These are phyloP conservation scores for Anas georgica DNA, from an alignment of 2,797 vertebrate genomes.

Conservation along the genomic window DNA sequence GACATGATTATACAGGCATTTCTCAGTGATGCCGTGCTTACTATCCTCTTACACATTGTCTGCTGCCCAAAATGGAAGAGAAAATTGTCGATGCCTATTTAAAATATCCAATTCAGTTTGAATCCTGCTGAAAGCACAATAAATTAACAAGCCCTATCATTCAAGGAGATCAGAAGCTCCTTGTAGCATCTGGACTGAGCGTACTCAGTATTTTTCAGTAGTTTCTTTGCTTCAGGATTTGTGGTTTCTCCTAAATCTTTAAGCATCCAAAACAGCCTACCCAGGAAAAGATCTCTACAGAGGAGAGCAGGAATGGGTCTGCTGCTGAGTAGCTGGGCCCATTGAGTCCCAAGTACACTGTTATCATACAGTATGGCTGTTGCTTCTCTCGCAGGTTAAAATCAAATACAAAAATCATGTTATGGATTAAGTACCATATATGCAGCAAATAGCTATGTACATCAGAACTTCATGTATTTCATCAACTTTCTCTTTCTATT, in stretches of 20 bases:
- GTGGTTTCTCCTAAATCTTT: neutral
- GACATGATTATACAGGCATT: neutral
- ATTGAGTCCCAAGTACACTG: neutral
- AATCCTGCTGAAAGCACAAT: neutral
- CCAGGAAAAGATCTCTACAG: neutral
- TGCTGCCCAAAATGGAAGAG: neutral
- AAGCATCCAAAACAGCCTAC: neutral
- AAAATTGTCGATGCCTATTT: neutral
- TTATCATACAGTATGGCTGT: neutral
- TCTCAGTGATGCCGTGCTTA: neutral
- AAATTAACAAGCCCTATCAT: neutral
- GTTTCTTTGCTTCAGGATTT: neutral
- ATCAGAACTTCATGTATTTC: neutral
- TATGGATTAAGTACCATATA: neutral
- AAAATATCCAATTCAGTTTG: neutral
- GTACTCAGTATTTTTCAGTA: neutral
- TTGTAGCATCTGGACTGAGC: neutral
- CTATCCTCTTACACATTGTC: neutral
- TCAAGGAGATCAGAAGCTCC: neutral
- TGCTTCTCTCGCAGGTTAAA: neutral
- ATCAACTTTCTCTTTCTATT: neutral
- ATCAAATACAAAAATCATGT: neutral
- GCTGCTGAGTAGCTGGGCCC: neutral
- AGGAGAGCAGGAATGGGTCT: neutral
- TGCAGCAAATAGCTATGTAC: neutral